These are phyloP conservation scores for Ochropleura plecta DNA, from an alignment of 2,888 invertebrate species.

Conservation along the genomic window DNA sequence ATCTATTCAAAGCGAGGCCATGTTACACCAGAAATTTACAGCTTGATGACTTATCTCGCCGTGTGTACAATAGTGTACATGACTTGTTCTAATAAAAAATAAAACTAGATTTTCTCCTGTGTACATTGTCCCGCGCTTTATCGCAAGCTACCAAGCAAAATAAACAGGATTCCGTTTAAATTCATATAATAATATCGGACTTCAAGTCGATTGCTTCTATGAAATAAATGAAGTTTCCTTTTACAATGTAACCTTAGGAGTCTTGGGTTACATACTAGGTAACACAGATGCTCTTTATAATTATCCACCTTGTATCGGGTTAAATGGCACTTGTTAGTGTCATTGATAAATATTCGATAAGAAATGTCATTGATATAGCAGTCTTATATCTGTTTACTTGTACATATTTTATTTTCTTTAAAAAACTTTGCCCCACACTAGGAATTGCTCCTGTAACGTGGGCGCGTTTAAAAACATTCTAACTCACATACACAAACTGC, in stretches of 20 bases:
- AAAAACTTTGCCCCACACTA: too few relatives aligned
- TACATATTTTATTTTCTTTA: too few relatives aligned
- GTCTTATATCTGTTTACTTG: neutral
- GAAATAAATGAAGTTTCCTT: neutral
- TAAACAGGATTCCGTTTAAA: neutral
- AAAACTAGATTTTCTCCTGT: neutral
- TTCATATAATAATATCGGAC: neutral
- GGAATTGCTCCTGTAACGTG: too few relatives aligned
- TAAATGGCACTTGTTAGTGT: neutral
- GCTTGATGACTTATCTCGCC: too few relatives aligned
- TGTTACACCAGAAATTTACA: too few relatives aligned
- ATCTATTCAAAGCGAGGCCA: too few relatives aligned
- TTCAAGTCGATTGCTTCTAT: neutral
- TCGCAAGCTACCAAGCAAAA: neutral
- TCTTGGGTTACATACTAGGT: neutral
- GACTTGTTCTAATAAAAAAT: neutral
- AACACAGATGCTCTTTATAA: neutral
- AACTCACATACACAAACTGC: too few relatives aligned
- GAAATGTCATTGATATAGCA: too few relatives aligned
- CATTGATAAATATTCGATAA: too few relatives aligned
- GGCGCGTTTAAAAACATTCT: too few relatives aligned
- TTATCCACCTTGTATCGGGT: neutral
- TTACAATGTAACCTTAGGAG: constrained; percentile 4
- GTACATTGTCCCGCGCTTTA: constrained; percentile 10
- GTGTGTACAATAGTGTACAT: too few relatives aligned